phyloP scores from a whole-genome alignment of 2,113 vertebrate species.

The Leucosticte australis region DNA sequence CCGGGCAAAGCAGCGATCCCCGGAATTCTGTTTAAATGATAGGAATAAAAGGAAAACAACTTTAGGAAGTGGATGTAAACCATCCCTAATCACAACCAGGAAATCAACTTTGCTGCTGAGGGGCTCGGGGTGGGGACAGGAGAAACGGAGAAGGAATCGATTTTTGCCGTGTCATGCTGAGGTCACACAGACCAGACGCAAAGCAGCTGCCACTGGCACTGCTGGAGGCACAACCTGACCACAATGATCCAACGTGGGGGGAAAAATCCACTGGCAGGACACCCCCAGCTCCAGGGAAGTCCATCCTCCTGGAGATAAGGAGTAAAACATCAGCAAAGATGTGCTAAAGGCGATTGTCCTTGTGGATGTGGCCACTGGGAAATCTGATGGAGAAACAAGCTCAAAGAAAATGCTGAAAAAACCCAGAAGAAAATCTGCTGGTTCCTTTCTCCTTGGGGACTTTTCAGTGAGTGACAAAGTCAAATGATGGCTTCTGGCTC shows the following conservation, averaged over 20 bases:
- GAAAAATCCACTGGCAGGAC: neutral
- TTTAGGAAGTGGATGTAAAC: constrained; percentile 50
- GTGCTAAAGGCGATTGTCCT: fast-evolving
- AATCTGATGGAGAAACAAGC: neutral
- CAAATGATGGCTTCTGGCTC: neutral
- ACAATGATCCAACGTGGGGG: fast-evolving
- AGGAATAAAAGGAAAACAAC: constrained; percentile 50
- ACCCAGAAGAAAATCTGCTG: neutral
- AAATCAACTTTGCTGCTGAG: neutral
- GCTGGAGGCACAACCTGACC: neutral
- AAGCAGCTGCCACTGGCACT: neutral
- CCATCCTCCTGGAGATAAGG: neutral
- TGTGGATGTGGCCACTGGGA: neutral
- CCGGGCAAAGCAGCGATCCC: neutral
- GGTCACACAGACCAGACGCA: constrained; percentile 36
- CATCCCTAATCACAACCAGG: constrained; percentile 44
- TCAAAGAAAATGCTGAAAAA: neutral
- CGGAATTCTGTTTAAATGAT: neutral
- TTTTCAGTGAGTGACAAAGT: fast-evolving
- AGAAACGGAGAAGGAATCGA: constrained; percentile 36
- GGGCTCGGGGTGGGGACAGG: constrained; percentile 27
- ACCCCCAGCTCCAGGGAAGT: neutral
- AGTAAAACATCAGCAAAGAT: fast-evolving
- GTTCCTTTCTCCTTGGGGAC: neutral
- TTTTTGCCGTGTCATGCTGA: constrained; percentile 19